A percentile compares a stretch with the other conserved stretches of the same genome.
phyloP scores from a whole-genome alignment of 2,888 invertebrate genomes.

The Pogonocherus hispidulus region DNA sequence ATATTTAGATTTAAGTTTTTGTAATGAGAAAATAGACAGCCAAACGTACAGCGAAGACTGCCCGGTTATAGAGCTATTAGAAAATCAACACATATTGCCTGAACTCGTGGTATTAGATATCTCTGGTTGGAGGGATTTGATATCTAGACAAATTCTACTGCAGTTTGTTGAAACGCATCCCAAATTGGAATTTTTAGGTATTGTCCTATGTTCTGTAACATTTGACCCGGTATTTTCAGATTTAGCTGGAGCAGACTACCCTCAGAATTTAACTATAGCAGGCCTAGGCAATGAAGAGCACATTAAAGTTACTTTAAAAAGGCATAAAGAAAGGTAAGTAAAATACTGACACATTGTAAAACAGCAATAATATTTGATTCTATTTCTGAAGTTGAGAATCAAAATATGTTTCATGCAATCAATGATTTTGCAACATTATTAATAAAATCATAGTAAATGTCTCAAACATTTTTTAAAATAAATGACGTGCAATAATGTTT shows the following conservation, averaged over 20 bases:
- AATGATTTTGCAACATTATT: too few species aligned
- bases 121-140: constrained; percentile 70
- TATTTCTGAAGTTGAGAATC: too few species aligned
- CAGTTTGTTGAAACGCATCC: constrained; percentile 59
- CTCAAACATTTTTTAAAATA: too few species aligned
- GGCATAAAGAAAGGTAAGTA: constrained; percentile 68
- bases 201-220: constrained; percentile 62
- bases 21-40: constrained; percentile 60
- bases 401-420: too few species aligned
- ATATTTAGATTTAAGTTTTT: constrained; percentile 64
- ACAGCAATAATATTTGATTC: too few species aligned
- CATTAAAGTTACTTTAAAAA: constrained; percentile 70
- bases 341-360: too few species aligned
- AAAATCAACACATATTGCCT: constrained; percentile 69
- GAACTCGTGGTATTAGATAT: constrained; percentile 76
- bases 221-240: constrained; percentile 60
- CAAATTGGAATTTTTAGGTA: constrained; percentile 62
- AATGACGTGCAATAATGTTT: too few species aligned
- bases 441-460: too few species aligned
- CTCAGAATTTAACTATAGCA: constrained; percentile 55
- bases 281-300: constrained; percentile 64
- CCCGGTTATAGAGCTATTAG: constrained; percentile 58
- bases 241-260: constrained; percentile 46
- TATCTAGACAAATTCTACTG: constrained; percentile 51
- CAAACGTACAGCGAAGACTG: constrained; percentile 32